Conservation (phyloP, 2,888 invertebrate species). For the Aleiodes alternator region DNA sequence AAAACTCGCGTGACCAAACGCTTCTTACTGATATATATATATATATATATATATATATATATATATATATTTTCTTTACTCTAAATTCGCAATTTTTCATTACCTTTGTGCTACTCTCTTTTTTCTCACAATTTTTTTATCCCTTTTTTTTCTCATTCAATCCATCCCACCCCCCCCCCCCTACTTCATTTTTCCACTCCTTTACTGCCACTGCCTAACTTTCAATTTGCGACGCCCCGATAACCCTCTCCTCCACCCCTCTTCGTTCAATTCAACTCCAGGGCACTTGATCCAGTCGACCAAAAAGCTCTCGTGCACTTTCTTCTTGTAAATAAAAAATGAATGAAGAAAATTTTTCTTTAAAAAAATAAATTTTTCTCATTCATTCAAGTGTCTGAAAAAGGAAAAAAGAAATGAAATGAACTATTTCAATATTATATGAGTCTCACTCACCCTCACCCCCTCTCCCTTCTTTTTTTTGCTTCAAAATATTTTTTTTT, state of each 20-base stretch:
- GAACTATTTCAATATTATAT: not conserved
- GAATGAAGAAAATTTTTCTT: not conserved
- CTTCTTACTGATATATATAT: not conserved
- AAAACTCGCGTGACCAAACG: constrained; percentile 39
- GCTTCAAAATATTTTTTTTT: not conserved
- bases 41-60: not conserved
- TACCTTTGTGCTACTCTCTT: not conserved
- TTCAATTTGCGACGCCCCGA: constrained; percentile 49
- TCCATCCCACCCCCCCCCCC: not conserved
- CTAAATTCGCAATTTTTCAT: not conserved
- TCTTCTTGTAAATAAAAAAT: constrained; percentile 21
- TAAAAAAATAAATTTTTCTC: constrained; percentile 1
- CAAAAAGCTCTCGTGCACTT: constrained; percentile 10
- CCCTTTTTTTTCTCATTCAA: not conserved
- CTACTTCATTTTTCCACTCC: constrained; percentile 27
- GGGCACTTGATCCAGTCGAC: constrained; percentile 28
- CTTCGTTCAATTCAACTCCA: constrained; percentile 38
- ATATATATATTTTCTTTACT: constrained; percentile 21
- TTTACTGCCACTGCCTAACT: constrained; percentile 40
- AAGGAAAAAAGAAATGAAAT: not conserved
- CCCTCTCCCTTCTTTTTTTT: no score
- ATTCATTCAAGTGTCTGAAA: constrained; percentile 4
- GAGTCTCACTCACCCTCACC: no score
- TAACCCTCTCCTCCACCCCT: constrained; percentile 8
- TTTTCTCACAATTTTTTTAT: constrained; percentile 10